Percentiles rank a stretch among this genome's conserved stretches.
These are phyloP conservation scores for Mormyrus iriodes DNA, from an alignment of 2,113 vertebrate genomes.

Conservation along the genomic window DNA sequence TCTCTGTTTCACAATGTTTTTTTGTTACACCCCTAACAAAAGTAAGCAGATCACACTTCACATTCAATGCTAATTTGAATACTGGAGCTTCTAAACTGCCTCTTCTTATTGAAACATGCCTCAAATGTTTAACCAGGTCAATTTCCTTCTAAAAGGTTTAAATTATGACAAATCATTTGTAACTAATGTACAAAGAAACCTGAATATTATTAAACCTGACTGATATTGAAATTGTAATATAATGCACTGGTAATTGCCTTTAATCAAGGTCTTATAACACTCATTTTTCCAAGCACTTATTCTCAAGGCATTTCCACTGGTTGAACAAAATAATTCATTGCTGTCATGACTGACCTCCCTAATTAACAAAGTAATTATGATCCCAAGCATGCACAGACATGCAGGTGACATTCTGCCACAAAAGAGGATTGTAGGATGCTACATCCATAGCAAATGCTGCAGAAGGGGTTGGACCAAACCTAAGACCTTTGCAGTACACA, in stretches of 20 bases:
- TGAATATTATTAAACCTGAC: neutral
- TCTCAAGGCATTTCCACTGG: conserved; percentile 7
- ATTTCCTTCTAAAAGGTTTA: neutral
- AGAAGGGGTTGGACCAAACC: neutral
- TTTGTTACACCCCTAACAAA: neutral
- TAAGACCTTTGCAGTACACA: neutral
- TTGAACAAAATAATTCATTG: conserved; percentile 11
- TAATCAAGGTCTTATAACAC: neutral
- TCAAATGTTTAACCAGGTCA: neutral
- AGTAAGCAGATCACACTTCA: neutral
- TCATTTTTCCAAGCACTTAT: neutral
- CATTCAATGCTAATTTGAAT: neutral
- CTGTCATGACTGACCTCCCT: neutral
- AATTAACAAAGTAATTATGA: conserved; percentile 15
- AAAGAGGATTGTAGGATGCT: neutral
- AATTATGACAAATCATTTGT: neutral
- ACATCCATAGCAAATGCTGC: neutral
- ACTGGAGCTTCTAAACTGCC: neutral
- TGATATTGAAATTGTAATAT: conserved; percentile 13
- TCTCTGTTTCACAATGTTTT: neutral
- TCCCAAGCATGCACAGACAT: conserved; percentile 10
- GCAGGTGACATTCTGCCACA: neutral
- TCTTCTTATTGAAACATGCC: neutral
- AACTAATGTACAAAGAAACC: neutral
- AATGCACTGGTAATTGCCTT: conserved; percentile 9